Percentiles rank a stretch among this genome's conserved stretches.
Evolutionary conservation across 2,797 vertebrate species (phyloP).

Genomic region (Lacerta bilineata): DNA sequence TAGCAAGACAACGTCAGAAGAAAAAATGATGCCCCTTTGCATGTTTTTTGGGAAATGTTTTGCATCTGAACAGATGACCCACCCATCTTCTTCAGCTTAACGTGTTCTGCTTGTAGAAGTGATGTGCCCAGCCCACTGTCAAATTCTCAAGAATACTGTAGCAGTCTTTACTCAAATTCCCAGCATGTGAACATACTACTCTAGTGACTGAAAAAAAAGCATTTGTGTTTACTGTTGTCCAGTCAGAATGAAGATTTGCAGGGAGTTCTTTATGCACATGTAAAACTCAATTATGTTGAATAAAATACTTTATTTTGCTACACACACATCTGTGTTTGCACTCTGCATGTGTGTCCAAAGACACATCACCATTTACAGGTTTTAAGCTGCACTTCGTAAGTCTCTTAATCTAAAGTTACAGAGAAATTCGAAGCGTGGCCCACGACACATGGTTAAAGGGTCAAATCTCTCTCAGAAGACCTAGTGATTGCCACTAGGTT

Average conservation of each 20-base stretch:
- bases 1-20: conserved; percentile 84
- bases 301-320: conserved; percentile 56
- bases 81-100: too few species aligned
- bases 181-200: neutral
- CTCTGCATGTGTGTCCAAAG: neutral
- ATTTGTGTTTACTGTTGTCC: too few species aligned
- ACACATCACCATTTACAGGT: neutral
- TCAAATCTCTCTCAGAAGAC: too few species aligned
- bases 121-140: neutral
- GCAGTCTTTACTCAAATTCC: neutral
- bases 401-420: neutral
- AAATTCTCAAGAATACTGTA: neutral
- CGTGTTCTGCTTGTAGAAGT: neutral
- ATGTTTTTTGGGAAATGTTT: neutral
- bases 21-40: conserved; percentile 77
- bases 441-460: too few species aligned
- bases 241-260: neutral
- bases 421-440: too few species aligned
- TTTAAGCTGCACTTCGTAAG: neutral
- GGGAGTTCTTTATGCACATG: neutral
- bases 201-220: neutral
- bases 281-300: neutral
- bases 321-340: neutral
- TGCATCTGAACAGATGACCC: too few species aligned
- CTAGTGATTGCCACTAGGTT: too few species aligned